A percentile compares a stretch with the other conserved stretches of the same genome.
Conservation (phyloP, 2,113 vertebrate species). For the Lanius ludovicianus region DNA sequence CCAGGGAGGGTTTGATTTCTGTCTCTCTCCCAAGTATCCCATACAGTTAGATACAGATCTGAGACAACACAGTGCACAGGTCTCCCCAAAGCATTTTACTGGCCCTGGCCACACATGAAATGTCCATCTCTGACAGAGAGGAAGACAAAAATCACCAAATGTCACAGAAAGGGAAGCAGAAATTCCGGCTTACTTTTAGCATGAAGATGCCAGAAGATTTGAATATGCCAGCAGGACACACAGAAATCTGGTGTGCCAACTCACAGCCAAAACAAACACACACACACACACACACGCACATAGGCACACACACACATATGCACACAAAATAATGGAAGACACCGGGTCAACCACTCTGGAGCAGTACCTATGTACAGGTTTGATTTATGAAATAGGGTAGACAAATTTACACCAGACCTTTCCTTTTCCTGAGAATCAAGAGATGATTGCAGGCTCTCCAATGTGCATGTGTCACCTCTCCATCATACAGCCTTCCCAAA, state of each 20-base stretch:
- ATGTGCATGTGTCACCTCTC: not conserved
- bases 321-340: not conserved
- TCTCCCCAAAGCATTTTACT: not conserved
- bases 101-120: not conserved
- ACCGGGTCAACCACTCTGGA: not conserved
- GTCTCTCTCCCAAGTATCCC: not conserved
- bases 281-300: accelerated
- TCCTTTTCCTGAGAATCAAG: not conserved
- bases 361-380: not conserved
- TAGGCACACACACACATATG: too few species aligned
- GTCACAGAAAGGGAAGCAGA: not conserved
- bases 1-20: not conserved
- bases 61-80: not conserved
- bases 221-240: not conserved
- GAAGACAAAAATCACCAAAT: not conserved
- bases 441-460: not conserved
- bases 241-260: not conserved
- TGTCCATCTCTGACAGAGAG: not conserved
- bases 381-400: not conserved
- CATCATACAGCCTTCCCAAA: not conserved
- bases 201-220: not conserved
- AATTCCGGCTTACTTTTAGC: not conserved
- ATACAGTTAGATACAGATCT: not conserved
- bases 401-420: not conserved
- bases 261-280: not conserved